These are phyloP conservation scores for Microctenopoma stevenorrisi DNA, from an alignment of 2,797 vertebrate genomes.

Conservation along the genomic window DNA sequence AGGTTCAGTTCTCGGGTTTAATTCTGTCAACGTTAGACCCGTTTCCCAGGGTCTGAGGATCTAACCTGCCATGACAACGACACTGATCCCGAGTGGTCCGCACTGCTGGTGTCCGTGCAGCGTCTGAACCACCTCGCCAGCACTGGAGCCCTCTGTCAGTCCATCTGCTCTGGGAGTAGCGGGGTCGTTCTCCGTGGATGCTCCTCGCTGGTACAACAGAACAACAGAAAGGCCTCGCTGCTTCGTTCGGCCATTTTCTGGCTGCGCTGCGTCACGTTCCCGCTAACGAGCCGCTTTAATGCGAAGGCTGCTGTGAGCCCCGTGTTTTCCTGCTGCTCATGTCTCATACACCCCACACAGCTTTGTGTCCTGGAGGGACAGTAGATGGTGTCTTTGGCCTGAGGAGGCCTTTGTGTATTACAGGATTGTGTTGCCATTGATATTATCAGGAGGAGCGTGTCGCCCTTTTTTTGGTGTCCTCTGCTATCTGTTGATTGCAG, in stretches of 20 bases:
- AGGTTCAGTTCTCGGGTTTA: background rate
- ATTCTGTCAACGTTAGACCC: background rate
- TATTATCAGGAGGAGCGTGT: background rate
- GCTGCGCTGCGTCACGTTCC: background rate
- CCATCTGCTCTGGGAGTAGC: no score
- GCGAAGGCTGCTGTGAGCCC: background rate
- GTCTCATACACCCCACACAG: background rate
- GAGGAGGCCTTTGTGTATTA: background rate
- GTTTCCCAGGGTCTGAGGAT: background rate
- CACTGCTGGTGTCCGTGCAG: no score
- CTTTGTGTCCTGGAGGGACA: background rate
- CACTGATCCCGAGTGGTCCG: no score
- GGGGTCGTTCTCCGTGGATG: no score
- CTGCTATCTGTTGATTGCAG: background rate
- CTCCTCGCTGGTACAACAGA: no score
- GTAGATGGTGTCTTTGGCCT: background rate
- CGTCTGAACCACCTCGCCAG: no score
- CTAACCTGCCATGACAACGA: background rate
- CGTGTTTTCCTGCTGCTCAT: background rate
- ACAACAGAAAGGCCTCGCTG: background rate
- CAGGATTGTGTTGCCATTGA: background rate
- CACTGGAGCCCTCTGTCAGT: no score
- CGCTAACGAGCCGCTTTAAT: constrained; percentile 28
- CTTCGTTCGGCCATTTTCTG: background rate
- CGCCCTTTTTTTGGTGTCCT: background rate